phyloP scores from a whole-genome alignment of 2,888 invertebrate genomes.

The Colostygia pectinataria region DNA sequence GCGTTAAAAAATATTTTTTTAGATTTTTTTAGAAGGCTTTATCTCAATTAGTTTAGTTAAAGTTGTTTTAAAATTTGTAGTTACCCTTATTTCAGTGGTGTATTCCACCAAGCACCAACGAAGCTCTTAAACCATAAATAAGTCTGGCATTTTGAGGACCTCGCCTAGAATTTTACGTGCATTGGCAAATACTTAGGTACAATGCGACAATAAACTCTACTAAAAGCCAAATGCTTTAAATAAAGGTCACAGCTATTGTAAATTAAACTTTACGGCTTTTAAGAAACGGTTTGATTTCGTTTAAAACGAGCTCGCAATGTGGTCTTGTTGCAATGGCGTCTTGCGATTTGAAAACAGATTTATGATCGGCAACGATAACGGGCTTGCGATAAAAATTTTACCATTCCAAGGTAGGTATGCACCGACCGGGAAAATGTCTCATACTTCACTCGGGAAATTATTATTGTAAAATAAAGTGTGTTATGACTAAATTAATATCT shows the following conservation, averaged over 20 bases:
- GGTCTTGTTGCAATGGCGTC: constrained; percentile 67
- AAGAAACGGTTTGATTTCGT: constrained; percentile 57
- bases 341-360: constrained; percentile 82
- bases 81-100: constrained; percentile 36
- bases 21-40: no score
- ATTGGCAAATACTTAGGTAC: constrained; percentile 81
- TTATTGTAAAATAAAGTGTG: no score
- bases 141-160: constrained; percentile 77
- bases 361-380: constrained; percentile 82
- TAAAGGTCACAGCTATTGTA: constrained; percentile 54
- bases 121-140: constrained; percentile 69
- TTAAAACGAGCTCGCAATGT: constrained; percentile 48
- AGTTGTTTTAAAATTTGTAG: neutral
- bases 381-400: constrained; percentile 79
- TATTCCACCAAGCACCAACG: constrained; percentile 44
- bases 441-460: constrained; percentile 10
- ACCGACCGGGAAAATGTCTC: constrained; percentile 25
- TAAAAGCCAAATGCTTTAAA: constrained; percentile 62
- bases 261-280: constrained; percentile 64
- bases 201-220: constrained; percentile 73
- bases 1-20: no score
- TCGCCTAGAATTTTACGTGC: constrained; percentile 78
- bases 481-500: no score
- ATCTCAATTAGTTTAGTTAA: neutral
- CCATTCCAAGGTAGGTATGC: constrained; percentile 58